These are phyloP conservation scores for Heliconius congener DNA, from an alignment of 1,140 invertebrate genomes.

Conservation along the genomic window DNA sequence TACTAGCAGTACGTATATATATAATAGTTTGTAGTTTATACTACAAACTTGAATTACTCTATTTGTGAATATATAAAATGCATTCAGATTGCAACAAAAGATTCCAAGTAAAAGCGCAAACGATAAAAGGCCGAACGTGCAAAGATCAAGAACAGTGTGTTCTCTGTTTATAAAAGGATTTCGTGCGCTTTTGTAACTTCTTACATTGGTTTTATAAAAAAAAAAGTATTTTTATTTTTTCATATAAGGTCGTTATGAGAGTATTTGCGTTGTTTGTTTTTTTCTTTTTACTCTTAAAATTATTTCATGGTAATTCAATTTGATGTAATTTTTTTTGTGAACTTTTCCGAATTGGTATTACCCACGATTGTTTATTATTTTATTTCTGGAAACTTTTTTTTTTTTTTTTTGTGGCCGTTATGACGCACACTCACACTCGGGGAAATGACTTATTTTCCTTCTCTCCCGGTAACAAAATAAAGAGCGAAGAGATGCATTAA, in stretches of 20 bases:
- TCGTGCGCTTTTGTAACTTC: constrained; percentile 6
- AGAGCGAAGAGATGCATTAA: no score
- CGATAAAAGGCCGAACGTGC: constrained; percentile 23
- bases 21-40: neutral
- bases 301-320: no score
- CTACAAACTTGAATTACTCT: constrained; percentile 18
- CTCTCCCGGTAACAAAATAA: no score
- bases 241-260: neutral
- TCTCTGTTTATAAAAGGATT: constrained; percentile 20
- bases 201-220: constrained; percentile 14
- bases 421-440: no score
- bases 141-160: constrained; percentile 7
- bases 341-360: no score
- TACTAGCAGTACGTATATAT: neutral
- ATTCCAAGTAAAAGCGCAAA: constrained; percentile 21
- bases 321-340: no score
- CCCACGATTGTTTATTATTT: no score
- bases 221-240: neutral
- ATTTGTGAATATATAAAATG: constrained; percentile 23
- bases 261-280: neutral
- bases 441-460: no score
- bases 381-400: no score
- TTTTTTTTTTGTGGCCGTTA: no score
- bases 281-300: no score
- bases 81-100: constrained; percentile 24